Conservation (phyloP, 2,797 vertebrate genomes). For the Trematomus bernacchii region DNA sequence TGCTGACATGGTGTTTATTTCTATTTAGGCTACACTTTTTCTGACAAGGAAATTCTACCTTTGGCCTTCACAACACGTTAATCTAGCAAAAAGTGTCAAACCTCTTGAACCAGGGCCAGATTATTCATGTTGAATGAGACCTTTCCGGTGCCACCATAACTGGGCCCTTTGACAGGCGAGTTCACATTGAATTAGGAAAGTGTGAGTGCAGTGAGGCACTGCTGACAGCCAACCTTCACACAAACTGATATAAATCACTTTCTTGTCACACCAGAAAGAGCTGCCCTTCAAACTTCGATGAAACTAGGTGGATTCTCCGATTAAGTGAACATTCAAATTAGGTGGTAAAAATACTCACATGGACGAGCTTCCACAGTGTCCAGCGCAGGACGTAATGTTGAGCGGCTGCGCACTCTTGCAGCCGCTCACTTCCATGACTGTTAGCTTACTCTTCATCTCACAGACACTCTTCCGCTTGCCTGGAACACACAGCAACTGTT, state of each 20-base stretch:
- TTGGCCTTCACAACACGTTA: neutral
- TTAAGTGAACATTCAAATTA: neutral
- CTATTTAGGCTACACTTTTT: neutral
- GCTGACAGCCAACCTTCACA: too few species aligned
- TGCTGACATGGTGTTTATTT: neutral
- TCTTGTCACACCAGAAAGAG: too few species aligned
- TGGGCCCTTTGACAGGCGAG: neutral
- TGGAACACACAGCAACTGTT: conserved; percentile 55
- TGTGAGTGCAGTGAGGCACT: too few species aligned
- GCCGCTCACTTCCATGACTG: conserved; percentile 68
- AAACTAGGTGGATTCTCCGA: neutral
- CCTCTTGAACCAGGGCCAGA: neutral
- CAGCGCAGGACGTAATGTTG: conserved; percentile 87
- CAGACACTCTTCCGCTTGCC: conserved; percentile 77
- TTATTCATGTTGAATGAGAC: neutral
- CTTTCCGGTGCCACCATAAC: neutral
- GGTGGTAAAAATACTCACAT: conserved; percentile 82
- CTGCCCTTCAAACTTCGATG: neutral
- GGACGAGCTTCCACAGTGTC: conserved; percentile 88
- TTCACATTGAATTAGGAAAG: neutral
- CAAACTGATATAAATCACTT: too few species aligned
- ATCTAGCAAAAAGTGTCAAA: neutral
- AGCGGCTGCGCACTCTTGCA: conserved; percentile 80
- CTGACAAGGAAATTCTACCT: neutral
- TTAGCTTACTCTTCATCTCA: conserved; percentile 65